These are phyloP conservation scores for Casuarius casuarius DNA, from an alignment of 2,113 vertebrate species.

Conservation along the genomic window DNA sequence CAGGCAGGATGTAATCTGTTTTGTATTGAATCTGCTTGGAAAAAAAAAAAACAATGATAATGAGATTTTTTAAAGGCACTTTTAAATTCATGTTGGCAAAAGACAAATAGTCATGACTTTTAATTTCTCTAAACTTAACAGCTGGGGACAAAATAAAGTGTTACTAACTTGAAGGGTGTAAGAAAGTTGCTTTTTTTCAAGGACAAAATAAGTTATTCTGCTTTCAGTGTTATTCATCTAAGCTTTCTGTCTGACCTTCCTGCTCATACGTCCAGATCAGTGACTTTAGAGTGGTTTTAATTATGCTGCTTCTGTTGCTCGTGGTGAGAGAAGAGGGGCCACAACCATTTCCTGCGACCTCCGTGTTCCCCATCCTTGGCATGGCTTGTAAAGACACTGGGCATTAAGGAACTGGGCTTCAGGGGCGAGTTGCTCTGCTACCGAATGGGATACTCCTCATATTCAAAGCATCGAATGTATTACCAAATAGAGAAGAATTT, in stretches of 20 bases:
- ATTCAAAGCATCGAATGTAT: background rate
- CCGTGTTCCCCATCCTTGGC: background rate
- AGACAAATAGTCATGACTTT: constrained; percentile 82
- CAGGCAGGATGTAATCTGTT: constrained; percentile 81
- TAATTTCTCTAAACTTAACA: constrained; percentile 83
- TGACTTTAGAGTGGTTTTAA: constrained; percentile 3
- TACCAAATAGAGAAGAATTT: background rate
- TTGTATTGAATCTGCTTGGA: constrained; percentile 78
- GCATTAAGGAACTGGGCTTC: background rate
- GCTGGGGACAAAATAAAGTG: constrained; percentile 78
- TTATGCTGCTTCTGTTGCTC: constrained; percentile 27
- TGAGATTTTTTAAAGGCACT: constrained; percentile 83
- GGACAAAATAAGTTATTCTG: constrained; percentile 66
- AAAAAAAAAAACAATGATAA: constrained; percentile 72
- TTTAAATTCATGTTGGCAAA: constrained; percentile 82
- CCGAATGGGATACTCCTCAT: background rate
- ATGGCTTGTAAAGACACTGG: background rate
- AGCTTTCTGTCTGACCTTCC: constrained; percentile 37
- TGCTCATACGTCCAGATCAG: constrained; percentile 30
- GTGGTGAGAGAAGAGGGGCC: background rate
- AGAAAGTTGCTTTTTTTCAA: constrained; percentile 78
- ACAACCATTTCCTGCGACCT: background rate
- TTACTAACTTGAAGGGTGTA: constrained; percentile 75
- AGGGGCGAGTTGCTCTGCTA: background rate
- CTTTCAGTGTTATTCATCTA: constrained; percentile 54